A percentile compares a stretch with the other conserved stretches of the same genome.
Conservation (phyloP, 2,888 invertebrate genomes). For the Acrobasis repandana region DNA sequence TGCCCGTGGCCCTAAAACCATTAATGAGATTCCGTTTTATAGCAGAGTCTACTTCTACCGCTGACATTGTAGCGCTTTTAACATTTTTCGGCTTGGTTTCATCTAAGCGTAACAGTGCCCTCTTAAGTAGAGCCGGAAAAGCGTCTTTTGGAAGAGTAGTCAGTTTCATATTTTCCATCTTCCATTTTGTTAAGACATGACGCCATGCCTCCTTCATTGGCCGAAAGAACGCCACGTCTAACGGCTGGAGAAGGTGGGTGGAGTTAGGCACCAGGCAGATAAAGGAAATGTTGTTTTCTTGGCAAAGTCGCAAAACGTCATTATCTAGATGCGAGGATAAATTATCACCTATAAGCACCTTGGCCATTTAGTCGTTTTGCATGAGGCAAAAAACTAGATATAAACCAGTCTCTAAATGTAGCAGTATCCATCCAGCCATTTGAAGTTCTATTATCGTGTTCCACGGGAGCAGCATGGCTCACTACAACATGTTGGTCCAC, state of each 20-base stretch:
- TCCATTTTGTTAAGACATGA: conserved; percentile 24
- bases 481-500: conserved; percentile 27
- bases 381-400: no score
- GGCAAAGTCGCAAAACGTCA: conserved; percentile 27
- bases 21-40: conserved; percentile 5
- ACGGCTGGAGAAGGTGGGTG: conserved; percentile 30
- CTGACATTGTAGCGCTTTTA: conserved; percentile 2
- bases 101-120: conserved; percentile 25
- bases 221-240: conserved; percentile 29
- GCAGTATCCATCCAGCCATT: conserved; percentile 31
- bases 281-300: conserved; percentile 29
- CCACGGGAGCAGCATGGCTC: conserved; percentile 26
- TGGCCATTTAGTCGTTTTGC: conserved; percentile 25
- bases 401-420: conserved; percentile 32
- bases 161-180: conserved; percentile 22
- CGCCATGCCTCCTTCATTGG: conserved; percentile 28
- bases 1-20: conserved; percentile 11
- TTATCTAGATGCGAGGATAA: conserved; percentile 31
- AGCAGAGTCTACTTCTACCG: conserved; percentile 1
- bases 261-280: conserved; percentile 31
- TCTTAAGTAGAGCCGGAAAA: conserved; percentile 23
- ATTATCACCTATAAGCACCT: conserved; percentile 33
- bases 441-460: conserved; percentile 27
- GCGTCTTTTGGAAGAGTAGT: conserved; percentile 26
- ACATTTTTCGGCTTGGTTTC: conserved; percentile 16